Conservation (phyloP, 1,140 invertebrate species). For the Parapsyche elsis region DNA sequence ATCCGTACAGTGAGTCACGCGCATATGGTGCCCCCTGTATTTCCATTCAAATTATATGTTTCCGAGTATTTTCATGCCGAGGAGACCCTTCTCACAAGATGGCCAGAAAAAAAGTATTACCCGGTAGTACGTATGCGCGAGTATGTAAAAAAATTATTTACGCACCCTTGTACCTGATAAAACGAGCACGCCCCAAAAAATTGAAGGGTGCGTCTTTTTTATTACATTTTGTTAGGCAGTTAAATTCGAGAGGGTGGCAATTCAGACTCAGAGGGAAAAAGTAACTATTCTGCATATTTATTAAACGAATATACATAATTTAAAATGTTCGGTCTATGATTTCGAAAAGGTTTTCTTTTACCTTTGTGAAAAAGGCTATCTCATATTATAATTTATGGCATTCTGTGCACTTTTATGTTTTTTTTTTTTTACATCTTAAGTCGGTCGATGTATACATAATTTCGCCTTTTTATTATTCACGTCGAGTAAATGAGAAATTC, state of each 20-base stretch:
- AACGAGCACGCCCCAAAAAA: not conserved
- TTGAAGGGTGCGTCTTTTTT: slow-evolving; percentile 3
- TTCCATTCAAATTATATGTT: slow-evolving; percentile 40
- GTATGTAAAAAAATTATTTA: not conserved
- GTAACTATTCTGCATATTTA: slow-evolving; percentile 11
- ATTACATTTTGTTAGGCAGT: not conserved
- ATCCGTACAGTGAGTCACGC: slow-evolving; percentile 34
- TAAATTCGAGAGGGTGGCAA: not conserved
- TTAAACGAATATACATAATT: slow-evolving; percentile 12
- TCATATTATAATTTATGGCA: not conserved
- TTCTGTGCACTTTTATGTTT: not conserved
- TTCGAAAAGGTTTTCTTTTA: not conserved
- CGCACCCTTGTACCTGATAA: slow-evolving; percentile 7
- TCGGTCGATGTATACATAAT: no score
- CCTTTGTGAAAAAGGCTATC: not conserved
- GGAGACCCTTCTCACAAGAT: no score
- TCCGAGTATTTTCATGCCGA: not conserved
- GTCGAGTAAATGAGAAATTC: no score
- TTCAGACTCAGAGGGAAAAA: not conserved
- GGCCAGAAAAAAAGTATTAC: no score
- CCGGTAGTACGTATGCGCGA: no score
- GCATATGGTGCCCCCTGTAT: slow-evolving; percentile 35
- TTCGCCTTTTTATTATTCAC: no score
- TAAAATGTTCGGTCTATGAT: not conserved
- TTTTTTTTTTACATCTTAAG: not conserved